Conservation (phyloP, 2,113 vertebrate species). For the Hypanus sabinus region DNA sequence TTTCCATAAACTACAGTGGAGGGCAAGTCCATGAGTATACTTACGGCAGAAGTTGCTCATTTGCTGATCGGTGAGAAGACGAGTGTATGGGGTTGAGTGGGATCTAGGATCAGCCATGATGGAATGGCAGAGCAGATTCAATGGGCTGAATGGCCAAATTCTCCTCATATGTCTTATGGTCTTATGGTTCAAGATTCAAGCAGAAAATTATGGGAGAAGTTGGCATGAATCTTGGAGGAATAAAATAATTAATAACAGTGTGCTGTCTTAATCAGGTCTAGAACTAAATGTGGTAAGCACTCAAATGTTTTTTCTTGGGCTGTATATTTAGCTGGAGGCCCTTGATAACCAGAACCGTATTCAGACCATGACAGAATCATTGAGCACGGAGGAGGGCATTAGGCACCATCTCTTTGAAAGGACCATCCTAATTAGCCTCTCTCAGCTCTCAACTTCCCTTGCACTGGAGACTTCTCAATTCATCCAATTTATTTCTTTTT, state of each 20-base stretch:
- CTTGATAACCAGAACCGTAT: neutral
- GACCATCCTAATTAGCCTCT: neutral
- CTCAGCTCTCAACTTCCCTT: neutral
- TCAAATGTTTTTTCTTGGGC: neutral
- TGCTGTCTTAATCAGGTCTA: neutral
- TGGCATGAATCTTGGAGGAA: neutral
- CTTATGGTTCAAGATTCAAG: neutral
- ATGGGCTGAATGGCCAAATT: too few relatives aligned
- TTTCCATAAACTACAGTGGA: too few relatives aligned
- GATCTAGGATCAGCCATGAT: too few relatives aligned
- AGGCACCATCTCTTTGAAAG: neutral
- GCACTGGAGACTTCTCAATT: neutral
- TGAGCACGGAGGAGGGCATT: neutral
- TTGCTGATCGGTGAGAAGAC: too few relatives aligned
- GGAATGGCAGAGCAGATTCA: too few relatives aligned
- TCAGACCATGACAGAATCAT: neutral
- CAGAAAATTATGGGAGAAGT: neutral
- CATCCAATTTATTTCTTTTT: constrained; percentile 16
- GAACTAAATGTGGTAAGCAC: neutral
- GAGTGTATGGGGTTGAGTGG: too few relatives aligned
- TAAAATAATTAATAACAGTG: neutral
- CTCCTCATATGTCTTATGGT: too few relatives aligned
- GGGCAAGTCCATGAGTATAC: too few relatives aligned
- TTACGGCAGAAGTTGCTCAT: too few relatives aligned
- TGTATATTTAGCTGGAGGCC: neutral